Base-by-base conservation (phyloP, 2,888 invertebrate genomes). In the Chloroclysta siterata region DNA sequence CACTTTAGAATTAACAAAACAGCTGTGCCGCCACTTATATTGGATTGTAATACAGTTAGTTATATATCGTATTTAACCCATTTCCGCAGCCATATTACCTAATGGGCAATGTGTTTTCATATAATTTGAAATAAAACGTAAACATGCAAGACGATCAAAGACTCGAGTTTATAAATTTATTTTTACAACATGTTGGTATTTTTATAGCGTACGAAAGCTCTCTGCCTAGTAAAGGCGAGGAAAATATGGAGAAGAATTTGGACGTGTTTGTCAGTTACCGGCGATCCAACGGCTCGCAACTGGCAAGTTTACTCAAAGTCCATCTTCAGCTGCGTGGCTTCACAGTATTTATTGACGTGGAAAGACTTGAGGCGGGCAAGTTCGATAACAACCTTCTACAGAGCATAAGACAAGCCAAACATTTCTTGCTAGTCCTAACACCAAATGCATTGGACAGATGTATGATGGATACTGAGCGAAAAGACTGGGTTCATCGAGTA, bases 401-500 rank as follows among this genome's bases (percentile, higher is more conserved):
- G 89, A 99, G 99, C 90, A 99, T 99, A 85, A 95, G 97, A 75
- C 98, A 98, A 82, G 99, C 99, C 15, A 98, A 98, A 89, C 97
- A 99, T 89, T 99, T 99, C 91, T 94, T 99, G 72, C 94, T 99
- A 68, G 99, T 99, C 55, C 94, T 99, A 65, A 99, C 99, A 53
- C 98, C 98, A 5, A 96, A 97, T 78, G 98, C 99, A 22, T 93
- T 99, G 73, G 99, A 99, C 78, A 95, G 99, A 78, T 99, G 99
- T 87, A 95, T 97, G 74, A 96, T 96, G 62, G 99, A 99, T 85
- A 94, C 91, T 15, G 99, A 99, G 60, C 96, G 97, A 88, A 99
- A 99, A 93, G 99, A 99, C 93, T 99, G 99, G 99, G 99, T 99
- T 64, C 99, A 99, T 90, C 96, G 98, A 93, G 98, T 98, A 94